Percentiles rank a stretch among this genome's conserved stretches.
These are phyloP conservation scores for Capra hircus DNA, from an alignment of 2,113 vertebrate genomes.

Conservation along the genomic window DNA sequence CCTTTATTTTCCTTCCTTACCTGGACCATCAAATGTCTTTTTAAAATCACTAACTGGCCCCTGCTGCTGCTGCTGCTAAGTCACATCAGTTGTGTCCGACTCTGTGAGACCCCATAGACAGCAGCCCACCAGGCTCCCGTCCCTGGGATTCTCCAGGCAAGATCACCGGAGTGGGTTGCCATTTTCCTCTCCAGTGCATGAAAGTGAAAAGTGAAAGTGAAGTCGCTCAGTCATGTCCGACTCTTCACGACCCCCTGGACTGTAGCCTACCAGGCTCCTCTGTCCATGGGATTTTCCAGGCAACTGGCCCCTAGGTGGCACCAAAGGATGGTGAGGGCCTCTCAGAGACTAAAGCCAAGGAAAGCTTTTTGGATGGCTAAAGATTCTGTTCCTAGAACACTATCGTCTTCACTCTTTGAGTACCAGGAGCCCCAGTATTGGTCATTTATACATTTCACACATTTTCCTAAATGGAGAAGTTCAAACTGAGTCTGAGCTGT, in stretches of 20 bases:
- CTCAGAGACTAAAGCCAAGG: not conserved
- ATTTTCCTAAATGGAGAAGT: not conserved
- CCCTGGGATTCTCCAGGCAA: no score
- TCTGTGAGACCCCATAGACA: no score
- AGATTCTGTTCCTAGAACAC: not conserved
- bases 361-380: not conserved
- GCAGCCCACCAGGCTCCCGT: no score
- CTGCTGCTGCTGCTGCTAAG: not conserved
- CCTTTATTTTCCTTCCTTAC: not conserved
- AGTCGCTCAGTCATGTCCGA: no score
- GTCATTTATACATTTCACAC: not conserved
- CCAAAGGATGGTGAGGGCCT: conserved; percentile 32
- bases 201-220: no score
- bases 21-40: not conserved
- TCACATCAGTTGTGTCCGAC: no score
- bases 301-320: conserved; percentile 47
- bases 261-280: no score
- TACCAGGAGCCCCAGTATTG: not conserved
- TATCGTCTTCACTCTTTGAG: not conserved
- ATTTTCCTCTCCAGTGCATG: no score
- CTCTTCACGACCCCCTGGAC: no score
- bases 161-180: no score
- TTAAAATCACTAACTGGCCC: not conserved
- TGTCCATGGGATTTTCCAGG: no score
- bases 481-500: not conserved